These are phyloP conservation scores for Diorhabda carinulata DNA, from an alignment of 1,140 invertebrate genomes.

Conservation along the genomic window DNA sequence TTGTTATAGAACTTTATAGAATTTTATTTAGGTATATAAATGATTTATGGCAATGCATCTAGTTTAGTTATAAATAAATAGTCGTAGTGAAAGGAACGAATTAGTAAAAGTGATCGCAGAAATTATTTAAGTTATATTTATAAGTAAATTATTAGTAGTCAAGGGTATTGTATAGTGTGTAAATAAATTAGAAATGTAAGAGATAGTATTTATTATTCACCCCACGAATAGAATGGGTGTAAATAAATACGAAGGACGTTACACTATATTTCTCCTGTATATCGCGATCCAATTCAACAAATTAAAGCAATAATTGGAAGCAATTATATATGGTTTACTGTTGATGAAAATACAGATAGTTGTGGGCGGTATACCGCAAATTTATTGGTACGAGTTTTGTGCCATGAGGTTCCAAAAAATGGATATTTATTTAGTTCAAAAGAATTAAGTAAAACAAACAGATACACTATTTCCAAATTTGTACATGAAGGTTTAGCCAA, in stretches of 20 bases:
- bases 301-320: neutral
- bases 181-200: too few relatives aligned
- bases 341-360: conserved; percentile 14
- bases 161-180: neutral
- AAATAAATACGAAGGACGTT: too few relatives aligned
- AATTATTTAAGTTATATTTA: too few relatives aligned
- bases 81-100: neutral
- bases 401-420: conserved; percentile 3
- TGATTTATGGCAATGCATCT: too few relatives aligned
- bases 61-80: too few relatives aligned
- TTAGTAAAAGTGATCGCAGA: too few relatives aligned
- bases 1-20: too few relatives aligned
- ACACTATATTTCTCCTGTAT: neutral
- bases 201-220: too few relatives aligned
- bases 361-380: conserved; percentile 11
- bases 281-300: neutral
- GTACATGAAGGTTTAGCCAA: neutral
- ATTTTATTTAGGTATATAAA: too few relatives aligned
- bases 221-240: too few relatives aligned
- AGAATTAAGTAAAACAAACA: conserved; percentile 16
- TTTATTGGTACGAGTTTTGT: conserved; percentile 14
- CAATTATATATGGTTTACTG: neutral
- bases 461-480: conserved; percentile 8
- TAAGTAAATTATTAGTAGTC: neutral
- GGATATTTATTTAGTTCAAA: conserved; percentile 16